These are phyloP conservation scores for Molossus molossus DNA, from an alignment of 2,797 vertebrate genomes.

Conservation along the genomic window DNA sequence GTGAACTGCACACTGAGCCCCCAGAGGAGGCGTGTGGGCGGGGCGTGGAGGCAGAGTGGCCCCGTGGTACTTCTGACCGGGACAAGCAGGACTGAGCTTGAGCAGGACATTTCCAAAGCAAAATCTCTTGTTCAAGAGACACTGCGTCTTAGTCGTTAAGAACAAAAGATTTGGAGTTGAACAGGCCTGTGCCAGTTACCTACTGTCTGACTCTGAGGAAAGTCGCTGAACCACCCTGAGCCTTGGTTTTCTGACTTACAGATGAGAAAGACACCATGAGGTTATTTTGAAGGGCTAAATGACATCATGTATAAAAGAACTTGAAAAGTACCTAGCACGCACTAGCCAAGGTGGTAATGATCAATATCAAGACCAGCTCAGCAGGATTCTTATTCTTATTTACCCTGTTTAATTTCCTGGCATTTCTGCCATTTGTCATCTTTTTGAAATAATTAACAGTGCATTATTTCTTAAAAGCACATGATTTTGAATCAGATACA, in stretches of 20 bases:
- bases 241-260: neutral
- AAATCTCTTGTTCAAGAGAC: neutral
- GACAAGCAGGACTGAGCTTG: neutral
- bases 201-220: neutral
- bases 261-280: neutral
- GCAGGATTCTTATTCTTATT: neutral
- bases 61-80: neutral
- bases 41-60: neutral
- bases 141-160: neutral
- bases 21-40: neutral
- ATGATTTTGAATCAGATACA: neutral
- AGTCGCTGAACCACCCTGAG: neutral
- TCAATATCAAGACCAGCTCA: neutral
- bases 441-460: neutral
- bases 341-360: neutral
- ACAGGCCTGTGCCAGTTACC: neutral
- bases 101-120: neutral
- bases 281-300: neutral
- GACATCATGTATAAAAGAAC: neutral
- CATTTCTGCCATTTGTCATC: neutral
- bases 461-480: neutral
- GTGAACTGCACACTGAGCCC: neutral
- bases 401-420: neutral
- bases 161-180: neutral
- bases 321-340: neutral